Evolutionary conservation across 2,113 vertebrate species (phyloP).

Genomic region (Oncorhynchus nerka): DNA sequence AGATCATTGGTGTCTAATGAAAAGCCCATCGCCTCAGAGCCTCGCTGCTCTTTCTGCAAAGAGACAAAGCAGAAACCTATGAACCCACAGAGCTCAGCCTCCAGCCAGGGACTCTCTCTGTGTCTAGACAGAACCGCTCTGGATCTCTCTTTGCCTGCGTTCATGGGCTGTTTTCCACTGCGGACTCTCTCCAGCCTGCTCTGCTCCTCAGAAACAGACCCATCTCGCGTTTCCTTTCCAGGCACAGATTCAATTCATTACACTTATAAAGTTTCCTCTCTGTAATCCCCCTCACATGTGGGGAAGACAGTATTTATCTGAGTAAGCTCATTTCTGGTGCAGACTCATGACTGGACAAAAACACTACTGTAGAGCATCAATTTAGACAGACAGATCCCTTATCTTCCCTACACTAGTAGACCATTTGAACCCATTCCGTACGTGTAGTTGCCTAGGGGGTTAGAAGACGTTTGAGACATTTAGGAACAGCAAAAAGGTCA

Average conservation of each 20-base stretch:
- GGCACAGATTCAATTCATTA: conserved; percentile 40
- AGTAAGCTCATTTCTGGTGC: conserved; percentile 19
- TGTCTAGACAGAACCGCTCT: conserved; percentile 34
- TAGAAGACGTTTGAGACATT: no score
- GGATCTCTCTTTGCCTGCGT: conserved; percentile 17
- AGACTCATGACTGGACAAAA: conserved; percentile 11
- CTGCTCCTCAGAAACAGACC: conserved; percentile 31
- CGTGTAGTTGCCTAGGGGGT: no score
- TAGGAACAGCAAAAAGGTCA: no score
- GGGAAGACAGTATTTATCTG: conserved; percentile 26
- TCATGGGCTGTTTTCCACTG: conserved; percentile 2
- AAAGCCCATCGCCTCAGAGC: no score
- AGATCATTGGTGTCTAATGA: background rate
- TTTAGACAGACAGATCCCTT: background rate
- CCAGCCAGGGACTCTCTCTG: conserved; percentile 2
- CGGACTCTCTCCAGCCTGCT: conserved; percentile 15
- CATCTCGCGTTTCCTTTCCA: conserved; percentile 36
- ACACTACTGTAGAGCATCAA: conserved; percentile 10
- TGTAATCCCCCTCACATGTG: conserved; percentile 19
- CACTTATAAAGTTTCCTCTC: conserved; percentile 42
- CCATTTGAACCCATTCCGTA: background rate
- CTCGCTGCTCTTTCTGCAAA: no score
- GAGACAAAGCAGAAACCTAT: background rate
- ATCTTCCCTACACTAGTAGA: background rate
- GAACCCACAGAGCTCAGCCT: no score